These are phyloP conservation scores for Mythimna lalbum DNA, from an alignment of 2,888 invertebrate species.

Conservation along the genomic window DNA sequence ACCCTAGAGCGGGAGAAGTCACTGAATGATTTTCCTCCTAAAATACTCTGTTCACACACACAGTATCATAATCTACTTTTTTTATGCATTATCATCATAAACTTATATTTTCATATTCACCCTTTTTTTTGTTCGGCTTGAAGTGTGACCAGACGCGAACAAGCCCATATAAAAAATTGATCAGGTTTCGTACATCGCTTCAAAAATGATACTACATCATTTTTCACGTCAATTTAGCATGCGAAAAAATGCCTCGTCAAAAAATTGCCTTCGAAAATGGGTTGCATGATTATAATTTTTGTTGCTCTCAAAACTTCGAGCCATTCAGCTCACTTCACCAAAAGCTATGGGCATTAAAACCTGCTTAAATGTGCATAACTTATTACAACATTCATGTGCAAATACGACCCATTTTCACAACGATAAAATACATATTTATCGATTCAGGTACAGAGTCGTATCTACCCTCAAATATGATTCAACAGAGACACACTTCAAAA, in stretches of 20 bases:
- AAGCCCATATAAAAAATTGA: slow-evolving; percentile 31
- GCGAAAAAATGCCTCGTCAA: slow-evolving; percentile 29
- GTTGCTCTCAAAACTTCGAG: slow-evolving; percentile 2
- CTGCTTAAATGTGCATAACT: slow-evolving; percentile 59
- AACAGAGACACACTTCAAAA: slow-evolving; percentile 19
- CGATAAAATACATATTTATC: slow-evolving; percentile 58
- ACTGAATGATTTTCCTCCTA: too few relatives aligned
- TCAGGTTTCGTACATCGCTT: slow-evolving; percentile 18
- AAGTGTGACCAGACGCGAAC: slow-evolving; percentile 19
- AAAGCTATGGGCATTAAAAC: slow-evolving; percentile 51
- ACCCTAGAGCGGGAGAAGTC: too few relatives aligned
- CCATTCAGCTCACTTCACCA: slow-evolving; percentile 15
- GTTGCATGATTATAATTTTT: slow-evolving; percentile 13
- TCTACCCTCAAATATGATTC: slow-evolving; percentile 25
- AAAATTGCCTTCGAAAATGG: slow-evolving; percentile 8
- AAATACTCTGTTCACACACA: too few relatives aligned
- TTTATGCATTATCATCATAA: background rate
- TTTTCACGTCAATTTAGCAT: slow-evolving; percentile 52
- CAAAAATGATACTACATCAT: slow-evolving; percentile 46
- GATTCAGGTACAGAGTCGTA: slow-evolving; percentile 20
- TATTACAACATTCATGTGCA: slow-evolving; percentile 60
- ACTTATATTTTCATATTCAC: background rate
- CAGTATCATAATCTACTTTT: too few relatives aligned
- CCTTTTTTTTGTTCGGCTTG: background rate
- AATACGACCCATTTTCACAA: slow-evolving; percentile 51